A percentile compares a stretch with the other conserved stretches of the same genome.
Evolutionary conservation across 2,113 vertebrate species (phyloP).

Genomic region (Mormyrus iriodes): DNA sequence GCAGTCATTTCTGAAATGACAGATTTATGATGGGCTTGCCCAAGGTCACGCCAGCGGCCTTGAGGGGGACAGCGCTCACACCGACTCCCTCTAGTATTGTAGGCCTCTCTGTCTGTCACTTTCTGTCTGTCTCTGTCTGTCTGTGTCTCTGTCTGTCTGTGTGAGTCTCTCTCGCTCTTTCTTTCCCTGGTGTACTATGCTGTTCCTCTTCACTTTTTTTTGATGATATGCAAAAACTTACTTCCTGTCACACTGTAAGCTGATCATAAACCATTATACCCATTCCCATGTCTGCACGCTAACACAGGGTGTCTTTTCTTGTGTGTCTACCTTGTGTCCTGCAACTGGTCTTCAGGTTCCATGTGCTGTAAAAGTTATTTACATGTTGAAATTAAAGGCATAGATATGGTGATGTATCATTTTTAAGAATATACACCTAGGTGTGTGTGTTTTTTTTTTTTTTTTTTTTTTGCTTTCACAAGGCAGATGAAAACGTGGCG

Average conservation of each 20-base stretch:
- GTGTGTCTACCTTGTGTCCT: background rate
- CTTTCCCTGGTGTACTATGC: background rate
- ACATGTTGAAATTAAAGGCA: no score
- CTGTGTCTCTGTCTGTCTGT: background rate
- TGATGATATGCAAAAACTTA: background rate
- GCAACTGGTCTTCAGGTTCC: background rate
- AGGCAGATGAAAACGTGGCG: background rate
- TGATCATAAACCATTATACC: no score
- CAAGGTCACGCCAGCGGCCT: background rate
- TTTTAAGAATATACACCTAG: background rate
- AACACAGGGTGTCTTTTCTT: background rate
- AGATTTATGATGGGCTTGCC: background rate
- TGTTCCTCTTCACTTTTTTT: background rate
- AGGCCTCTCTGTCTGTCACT: background rate
- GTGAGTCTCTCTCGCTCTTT: background rate
- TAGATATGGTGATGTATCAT: no score
- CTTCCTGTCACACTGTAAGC: conserved; percentile 8
- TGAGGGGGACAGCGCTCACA: background rate
- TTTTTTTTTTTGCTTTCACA: background rate
- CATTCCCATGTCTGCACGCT: background rate
- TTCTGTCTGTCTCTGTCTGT: background rate
- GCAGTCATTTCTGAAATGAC: background rate
- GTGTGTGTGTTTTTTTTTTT: background rate
- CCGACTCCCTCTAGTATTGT: background rate
- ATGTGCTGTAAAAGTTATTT: background rate